These are phyloP conservation scores for Protomyctophum bolini DNA, from an alignment of 2,113 vertebrate genomes.

Conservation along the genomic window DNA sequence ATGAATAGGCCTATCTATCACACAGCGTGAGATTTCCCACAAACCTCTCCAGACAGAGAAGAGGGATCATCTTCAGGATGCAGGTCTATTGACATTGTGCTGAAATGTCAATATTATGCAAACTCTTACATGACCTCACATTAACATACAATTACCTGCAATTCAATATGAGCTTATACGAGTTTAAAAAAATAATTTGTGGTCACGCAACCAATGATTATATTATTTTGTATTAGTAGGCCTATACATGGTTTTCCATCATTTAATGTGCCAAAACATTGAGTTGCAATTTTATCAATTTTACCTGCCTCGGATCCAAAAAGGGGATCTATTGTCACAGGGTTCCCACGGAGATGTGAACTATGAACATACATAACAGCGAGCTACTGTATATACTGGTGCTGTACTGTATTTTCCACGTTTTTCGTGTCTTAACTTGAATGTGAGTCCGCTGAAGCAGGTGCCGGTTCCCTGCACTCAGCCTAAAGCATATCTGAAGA, in stretches of 20 bases:
- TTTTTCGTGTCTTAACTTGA: constrained; percentile 32
- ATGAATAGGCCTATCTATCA: background rate
- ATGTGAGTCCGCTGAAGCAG: constrained; percentile 40
- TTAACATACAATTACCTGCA: constrained; percentile 1
- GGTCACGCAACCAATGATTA: constrained; percentile 19
- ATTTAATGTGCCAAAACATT: constrained; percentile 24
- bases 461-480: constrained; percentile 27
- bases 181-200: background rate
- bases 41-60: constrained; percentile 5
- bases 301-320: constrained; percentile 21
- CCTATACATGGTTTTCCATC: background rate
- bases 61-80: background rate
- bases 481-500: constrained; percentile 14
- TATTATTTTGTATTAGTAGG: background rate
- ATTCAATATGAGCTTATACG: constrained; percentile 1
- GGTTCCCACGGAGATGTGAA: constrained; percentile 25
- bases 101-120: constrained; percentile 16
- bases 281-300: background rate
- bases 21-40: background rate
- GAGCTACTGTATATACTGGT: background rate
- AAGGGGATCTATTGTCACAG: constrained; percentile 19
- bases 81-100: background rate
- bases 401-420: constrained; percentile 17
- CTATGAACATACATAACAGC: constrained; percentile 23
- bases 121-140: background rate